Percentiles rank a stretch among this genome's conserved stretches.
Conservation (phyloP, 1,140 invertebrate genomes). For the Glomeris maerens region DNA sequence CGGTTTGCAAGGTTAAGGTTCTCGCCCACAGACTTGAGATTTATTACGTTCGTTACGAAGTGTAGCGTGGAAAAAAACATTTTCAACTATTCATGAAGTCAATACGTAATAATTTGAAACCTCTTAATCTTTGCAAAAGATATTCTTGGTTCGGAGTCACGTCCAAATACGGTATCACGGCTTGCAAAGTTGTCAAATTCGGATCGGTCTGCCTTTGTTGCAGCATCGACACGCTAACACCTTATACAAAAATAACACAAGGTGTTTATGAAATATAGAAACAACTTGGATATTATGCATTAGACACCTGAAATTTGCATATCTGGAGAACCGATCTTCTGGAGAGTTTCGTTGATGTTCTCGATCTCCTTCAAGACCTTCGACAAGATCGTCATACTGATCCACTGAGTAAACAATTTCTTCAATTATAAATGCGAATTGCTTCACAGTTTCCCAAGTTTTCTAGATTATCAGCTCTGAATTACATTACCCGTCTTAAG, state of each 20-base stretch:
- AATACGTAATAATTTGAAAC: too few species aligned
- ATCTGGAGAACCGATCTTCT: slow-evolving; percentile 51
- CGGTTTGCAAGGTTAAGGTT: too few species aligned
- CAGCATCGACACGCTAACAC: slow-evolving; percentile 29
- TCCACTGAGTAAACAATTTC: slow-evolving; percentile 43
- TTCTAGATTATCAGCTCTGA: background rate
- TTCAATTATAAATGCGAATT: background rate
- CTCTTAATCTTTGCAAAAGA: slow-evolving; percentile 53
- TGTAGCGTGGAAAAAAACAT: too few species aligned
- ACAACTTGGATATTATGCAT: slow-evolving; percentile 1
- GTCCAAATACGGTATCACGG: slow-evolving; percentile 60
- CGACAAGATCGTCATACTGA: slow-evolving; percentile 57
- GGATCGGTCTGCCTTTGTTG: slow-evolving; percentile 40
- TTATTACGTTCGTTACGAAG: too few species aligned
- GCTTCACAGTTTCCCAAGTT: background rate
- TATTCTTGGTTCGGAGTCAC: slow-evolving; percentile 67
- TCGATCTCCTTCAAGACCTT: slow-evolving; percentile 53
- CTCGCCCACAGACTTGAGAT: too few species aligned
- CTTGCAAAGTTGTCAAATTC: slow-evolving; percentile 49
- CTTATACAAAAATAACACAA: slow-evolving; percentile 18
- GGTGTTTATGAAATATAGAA: slow-evolving; percentile 9
- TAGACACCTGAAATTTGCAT: slow-evolving; percentile 44
- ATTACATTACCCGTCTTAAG: slow-evolving; percentile 27
- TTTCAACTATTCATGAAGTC: too few species aligned
- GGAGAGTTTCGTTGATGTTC: slow-evolving; percentile 45